These are phyloP conservation scores for Actenoides lindsayi DNA, from an alignment of 2,113 vertebrate genomes.

Conservation along the genomic window DNA sequence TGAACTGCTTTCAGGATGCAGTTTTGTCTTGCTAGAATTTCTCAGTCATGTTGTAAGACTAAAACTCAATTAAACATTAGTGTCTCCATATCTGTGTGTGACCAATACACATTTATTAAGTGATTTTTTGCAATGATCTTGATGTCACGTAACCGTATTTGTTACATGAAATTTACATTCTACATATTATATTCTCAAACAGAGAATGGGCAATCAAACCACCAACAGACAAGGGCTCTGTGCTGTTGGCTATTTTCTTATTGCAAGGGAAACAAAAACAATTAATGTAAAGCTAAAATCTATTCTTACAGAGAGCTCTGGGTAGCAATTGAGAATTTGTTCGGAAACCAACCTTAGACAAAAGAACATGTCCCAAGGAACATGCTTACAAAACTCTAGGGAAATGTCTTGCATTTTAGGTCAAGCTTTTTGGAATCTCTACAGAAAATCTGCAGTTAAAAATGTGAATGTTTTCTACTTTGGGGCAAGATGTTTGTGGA, in stretches of 20 bases:
- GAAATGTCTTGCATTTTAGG: neutral
- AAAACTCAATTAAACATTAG: slow-evolving; percentile 8
- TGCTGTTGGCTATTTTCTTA: neutral
- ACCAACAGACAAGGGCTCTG: neutral
- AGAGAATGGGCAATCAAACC: neutral
- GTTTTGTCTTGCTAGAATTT: slow-evolving; percentile 44
- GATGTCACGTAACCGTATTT: neutral
- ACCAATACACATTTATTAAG: neutral
- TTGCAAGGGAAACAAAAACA: neutral
- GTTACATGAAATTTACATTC: neutral
- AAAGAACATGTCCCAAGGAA: neutral
- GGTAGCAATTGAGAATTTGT: neutral
- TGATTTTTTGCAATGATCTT: neutral
- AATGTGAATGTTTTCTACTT: neutral
- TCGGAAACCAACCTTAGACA: neutral
- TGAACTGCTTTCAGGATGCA: slow-evolving; percentile 24
- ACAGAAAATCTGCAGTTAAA: neutral
- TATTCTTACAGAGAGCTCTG: neutral
- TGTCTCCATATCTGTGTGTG: neutral
- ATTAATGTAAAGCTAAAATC: neutral
- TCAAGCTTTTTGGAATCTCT: neutral
- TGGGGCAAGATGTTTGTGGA: neutral
- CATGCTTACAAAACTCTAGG: accelerated
- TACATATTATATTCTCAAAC: neutral
- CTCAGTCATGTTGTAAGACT: slow-evolving; percentile 21